A percentile compares a stretch with the other conserved stretches of the same genome.
Conservation (phyloP, 2,888 invertebrate species). For the Metallyticus violacea region DNA sequence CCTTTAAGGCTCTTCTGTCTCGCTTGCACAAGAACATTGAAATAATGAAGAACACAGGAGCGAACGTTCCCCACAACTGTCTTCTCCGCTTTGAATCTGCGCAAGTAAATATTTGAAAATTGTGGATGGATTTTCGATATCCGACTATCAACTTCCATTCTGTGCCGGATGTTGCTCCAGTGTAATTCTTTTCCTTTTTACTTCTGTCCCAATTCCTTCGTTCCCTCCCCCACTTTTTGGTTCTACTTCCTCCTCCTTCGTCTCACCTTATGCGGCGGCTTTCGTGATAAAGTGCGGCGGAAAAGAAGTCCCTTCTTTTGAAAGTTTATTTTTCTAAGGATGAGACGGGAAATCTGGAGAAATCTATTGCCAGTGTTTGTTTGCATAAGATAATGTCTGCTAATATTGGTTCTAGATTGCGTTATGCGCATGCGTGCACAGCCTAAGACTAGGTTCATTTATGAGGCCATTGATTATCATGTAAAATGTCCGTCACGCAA, state of each 20-base stretch:
- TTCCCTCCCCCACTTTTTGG: no score
- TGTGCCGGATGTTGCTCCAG: neutral
- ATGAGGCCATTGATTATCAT: no score
- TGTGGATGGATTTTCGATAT: constrained; percentile 15
- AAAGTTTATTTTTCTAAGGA: neutral
- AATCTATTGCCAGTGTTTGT: neutral
- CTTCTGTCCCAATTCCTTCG: no score
- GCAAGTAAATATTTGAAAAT: constrained; percentile 18
- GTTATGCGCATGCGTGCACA: no score
- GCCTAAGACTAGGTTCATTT: no score
- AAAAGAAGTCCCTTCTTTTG: neutral
- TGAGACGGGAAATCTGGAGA: neutral
- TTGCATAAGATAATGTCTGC: no score
- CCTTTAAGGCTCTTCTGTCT: no score
- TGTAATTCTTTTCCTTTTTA: neutral
- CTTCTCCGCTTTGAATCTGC: constrained; percentile 11
- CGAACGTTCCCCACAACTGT: neutral
- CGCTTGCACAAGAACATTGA: neutral
- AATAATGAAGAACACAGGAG: neutral
- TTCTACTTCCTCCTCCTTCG: neutral
- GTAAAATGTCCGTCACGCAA: no score
- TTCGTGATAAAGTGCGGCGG: neutral
- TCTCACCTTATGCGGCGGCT: neutral
- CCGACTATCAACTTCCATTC: constrained; percentile 8
- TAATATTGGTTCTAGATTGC: no score